These are phyloP conservation scores for Meloidogyne hapla DNA, from an alignment of 1,140 invertebrate genomes.

Conservation along the genomic window DNA sequence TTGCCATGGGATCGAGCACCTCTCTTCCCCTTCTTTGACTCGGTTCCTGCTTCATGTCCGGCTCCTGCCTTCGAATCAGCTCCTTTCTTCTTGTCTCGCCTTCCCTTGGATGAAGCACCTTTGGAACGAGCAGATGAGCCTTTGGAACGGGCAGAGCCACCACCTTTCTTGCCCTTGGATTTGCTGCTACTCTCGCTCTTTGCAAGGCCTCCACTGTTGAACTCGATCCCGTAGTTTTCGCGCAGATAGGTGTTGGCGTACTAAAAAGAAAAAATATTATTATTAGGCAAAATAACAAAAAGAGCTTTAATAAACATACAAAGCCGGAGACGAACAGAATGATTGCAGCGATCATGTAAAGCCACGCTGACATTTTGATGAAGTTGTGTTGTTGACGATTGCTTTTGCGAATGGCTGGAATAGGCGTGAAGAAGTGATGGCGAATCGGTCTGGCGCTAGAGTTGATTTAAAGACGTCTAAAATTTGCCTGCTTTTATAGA, in stretches of 20 bases:
- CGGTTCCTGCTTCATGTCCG: background rate
- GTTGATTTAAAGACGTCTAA: background rate
- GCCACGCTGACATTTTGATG: background rate
- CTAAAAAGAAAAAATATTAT: background rate
- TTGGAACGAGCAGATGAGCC: background rate
- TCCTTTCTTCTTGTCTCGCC: background rate
- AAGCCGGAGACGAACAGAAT: background rate
- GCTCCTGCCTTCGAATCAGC: background rate
- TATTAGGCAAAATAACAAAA: background rate
- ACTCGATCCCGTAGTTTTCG: constrained; percentile 4
- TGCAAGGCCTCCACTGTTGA: background rate
- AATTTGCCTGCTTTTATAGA: background rate
- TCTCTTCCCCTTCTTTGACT: constrained; percentile 1
- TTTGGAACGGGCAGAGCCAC: background rate
- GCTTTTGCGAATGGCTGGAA: background rate
- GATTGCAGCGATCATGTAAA: background rate
- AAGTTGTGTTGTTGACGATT: background rate
- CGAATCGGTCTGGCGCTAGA: background rate
- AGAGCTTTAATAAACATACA: background rate
- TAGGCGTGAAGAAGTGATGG: background rate
- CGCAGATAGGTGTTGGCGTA: background rate
- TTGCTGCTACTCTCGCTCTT: constrained; percentile 28
- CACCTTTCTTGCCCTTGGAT: constrained; percentile 12
- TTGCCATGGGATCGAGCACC: constrained; percentile 1
- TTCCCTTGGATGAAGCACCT: constrained; percentile 4